phyloP scores from a whole-genome alignment of 2,888 invertebrate genomes.

The Callimorpha dominula region DNA sequence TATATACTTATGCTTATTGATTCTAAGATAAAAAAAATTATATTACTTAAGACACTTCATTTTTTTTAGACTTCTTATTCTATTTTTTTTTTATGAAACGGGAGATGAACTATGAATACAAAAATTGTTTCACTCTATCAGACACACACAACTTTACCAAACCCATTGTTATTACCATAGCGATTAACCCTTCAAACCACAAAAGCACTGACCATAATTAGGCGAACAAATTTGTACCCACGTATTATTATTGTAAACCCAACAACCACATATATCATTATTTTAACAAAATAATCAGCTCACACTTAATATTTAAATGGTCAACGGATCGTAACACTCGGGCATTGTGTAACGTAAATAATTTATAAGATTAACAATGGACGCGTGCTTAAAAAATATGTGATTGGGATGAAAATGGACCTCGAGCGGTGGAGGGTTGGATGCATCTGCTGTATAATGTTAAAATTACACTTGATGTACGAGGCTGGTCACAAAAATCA shows the following conservation, averaged over 20 bases:
- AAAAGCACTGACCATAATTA: conserved; percentile 61
- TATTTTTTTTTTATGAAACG: not conserved
- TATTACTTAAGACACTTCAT: too few species aligned
- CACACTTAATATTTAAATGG: conserved; percentile 70
- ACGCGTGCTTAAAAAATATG: conserved; percentile 69
- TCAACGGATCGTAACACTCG: conserved; percentile 65
- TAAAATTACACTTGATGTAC: conserved; percentile 45
- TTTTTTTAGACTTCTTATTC: too few species aligned
- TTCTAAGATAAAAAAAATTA: too few species aligned
- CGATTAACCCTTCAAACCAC: conserved; percentile 49
- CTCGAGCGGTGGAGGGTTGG: conserved; percentile 58
- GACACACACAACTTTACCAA: conserved; percentile 1
- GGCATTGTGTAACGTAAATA: conserved; percentile 69
- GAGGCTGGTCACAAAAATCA: conserved; percentile 30
- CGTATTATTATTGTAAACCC: conserved; percentile 56
- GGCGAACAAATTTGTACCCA: conserved; percentile 58
- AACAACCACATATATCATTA: conserved; percentile 66
- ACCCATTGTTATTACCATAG: conserved; percentile 37
- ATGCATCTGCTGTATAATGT: conserved; percentile 61
- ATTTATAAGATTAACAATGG: conserved; percentile 71
- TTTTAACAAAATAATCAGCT: conserved; percentile 81
- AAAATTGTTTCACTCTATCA: not conserved
- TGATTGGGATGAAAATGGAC: conserved; percentile 63
- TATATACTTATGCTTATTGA: too few species aligned
- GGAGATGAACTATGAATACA: not conserved